phyloP scores from a whole-genome alignment of 2,888 invertebrate species.

The Orchesella flavescens region DNA sequence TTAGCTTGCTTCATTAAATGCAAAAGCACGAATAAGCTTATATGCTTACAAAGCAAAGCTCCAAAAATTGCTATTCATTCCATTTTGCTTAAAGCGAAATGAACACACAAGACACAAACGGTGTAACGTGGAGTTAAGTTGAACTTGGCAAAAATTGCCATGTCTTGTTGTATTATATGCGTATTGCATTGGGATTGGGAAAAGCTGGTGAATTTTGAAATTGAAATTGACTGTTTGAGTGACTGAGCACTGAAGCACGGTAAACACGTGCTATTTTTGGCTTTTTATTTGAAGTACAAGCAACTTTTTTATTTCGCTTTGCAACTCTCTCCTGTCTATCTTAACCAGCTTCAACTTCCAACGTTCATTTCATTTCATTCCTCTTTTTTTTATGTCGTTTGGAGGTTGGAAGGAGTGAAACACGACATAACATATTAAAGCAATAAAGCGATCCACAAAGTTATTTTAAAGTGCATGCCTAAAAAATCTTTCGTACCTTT shows the following conservation, averaged over 20 bases:
- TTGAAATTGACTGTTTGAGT: slow-evolving; percentile 22
- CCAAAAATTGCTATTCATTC: no score
- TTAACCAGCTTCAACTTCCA: neutral
- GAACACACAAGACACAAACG: no score
- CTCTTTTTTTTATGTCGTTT: neutral
- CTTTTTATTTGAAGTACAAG: slow-evolving; percentile 9
- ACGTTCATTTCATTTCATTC: neutral
- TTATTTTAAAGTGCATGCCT: slow-evolving; percentile 17
- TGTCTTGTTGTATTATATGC: no score
- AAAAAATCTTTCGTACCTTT: no score
- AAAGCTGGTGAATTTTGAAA: slow-evolving; percentile 21
- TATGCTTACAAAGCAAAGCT: no score
- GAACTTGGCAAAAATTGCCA: no score
- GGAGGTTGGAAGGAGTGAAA: neutral
- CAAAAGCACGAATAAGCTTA: slow-evolving; percentile 2
- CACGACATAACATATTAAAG: neutral
- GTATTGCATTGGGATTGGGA: neutral
- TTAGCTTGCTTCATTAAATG: slow-evolving; percentile 36
- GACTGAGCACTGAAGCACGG: slow-evolving; percentile 3
- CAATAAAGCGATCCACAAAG: slow-evolving; percentile 24
- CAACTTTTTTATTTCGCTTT: neutral
- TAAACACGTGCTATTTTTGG: slow-evolving; percentile 16
- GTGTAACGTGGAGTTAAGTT: no score
- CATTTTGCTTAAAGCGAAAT: no score
- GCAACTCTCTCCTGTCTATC: neutral